Evolutionary conservation across 2,113 vertebrate genomes (phyloP).

Genomic region (Peromyscus maniculatus): DNA sequence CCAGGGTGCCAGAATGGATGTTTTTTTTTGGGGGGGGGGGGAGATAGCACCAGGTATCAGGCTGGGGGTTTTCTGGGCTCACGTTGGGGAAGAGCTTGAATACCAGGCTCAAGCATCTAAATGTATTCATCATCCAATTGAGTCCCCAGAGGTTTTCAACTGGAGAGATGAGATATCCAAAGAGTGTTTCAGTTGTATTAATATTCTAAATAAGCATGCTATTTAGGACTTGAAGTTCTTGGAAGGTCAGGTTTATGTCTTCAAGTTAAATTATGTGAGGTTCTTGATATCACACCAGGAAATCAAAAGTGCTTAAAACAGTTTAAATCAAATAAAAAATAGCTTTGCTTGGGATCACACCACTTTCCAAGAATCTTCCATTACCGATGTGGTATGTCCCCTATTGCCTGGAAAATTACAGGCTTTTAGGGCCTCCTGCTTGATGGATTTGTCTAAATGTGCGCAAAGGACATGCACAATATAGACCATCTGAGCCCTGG

Average conservation of each 20-base stretch:
- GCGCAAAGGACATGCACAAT: constrained; percentile 57
- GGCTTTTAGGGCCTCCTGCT: constrained; percentile 70
- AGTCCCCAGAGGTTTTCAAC: neutral
- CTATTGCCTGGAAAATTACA: constrained; percentile 75
- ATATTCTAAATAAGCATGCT: constrained; percentile 39
- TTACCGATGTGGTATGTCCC: constrained; percentile 65
- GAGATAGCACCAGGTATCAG: neutral
- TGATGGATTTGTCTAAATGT: constrained; percentile 75
- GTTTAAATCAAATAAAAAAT: constrained; percentile 78
- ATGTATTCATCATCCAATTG: neutral
- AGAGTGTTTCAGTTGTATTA: constrained; percentile 31
- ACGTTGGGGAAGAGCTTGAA: neutral
- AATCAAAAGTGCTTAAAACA: constrained; percentile 77
- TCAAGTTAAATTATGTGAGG: constrained; percentile 68
- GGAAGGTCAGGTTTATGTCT: constrained; percentile 16
- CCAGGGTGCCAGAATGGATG: neutral
- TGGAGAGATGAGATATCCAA: neutral
- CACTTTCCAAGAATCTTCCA: constrained; percentile 73
- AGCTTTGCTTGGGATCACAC: constrained; percentile 60
- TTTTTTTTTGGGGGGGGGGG: neutral
- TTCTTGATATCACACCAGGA: constrained; percentile 64
- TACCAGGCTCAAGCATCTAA: constrained; percentile 44
- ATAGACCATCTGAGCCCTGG: constrained; percentile 39
- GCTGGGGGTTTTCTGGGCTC: neutral
- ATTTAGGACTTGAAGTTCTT: constrained; percentile 44